Evolutionary conservation across 1,140 invertebrate genomes (phyloP).

Genomic region (Nixonia krombeini): DNA sequence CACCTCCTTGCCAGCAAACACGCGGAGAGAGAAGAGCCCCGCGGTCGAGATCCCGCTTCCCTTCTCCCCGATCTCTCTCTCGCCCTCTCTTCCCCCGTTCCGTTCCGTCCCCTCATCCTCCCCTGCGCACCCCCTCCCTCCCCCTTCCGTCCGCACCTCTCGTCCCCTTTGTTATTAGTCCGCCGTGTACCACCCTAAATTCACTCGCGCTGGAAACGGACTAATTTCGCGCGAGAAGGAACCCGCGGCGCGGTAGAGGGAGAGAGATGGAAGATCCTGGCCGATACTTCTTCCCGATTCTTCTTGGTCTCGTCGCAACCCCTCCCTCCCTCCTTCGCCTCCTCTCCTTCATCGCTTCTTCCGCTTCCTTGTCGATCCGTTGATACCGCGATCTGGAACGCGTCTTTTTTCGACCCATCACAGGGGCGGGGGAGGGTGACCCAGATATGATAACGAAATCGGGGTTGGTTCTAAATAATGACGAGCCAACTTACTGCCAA

Average conservation of each 20-base stretch:
- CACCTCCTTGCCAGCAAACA: too few relatives aligned
- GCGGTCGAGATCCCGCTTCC: too few relatives aligned
- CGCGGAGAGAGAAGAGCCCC: too few relatives aligned
- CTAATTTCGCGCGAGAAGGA: slow-evolving; percentile 35
- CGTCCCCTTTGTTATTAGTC: slow-evolving; percentile 53
- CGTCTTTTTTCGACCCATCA: background rate
- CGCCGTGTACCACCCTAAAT: slow-evolving; percentile 49
- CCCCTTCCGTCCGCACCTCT: too few relatives aligned
- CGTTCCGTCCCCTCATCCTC: background rate
- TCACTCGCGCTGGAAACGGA: slow-evolving; percentile 46
- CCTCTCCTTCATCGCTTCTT: slow-evolving; percentile 1
- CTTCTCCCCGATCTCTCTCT: too few relatives aligned
- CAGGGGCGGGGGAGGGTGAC: background rate
- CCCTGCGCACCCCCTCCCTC: slow-evolving; percentile 1
- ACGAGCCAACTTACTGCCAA: too few relatives aligned
- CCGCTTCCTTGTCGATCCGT: background rate
- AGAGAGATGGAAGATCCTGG: slow-evolving; percentile 1
- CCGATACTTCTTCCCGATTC: slow-evolving; percentile 23
- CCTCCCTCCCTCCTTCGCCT: background rate
- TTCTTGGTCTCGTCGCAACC: slow-evolving; percentile 16
- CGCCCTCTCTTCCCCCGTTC: too few relatives aligned
- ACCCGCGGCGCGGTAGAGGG: background rate
- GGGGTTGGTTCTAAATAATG: too few relatives aligned
- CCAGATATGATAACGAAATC: background rate
- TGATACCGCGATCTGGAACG: background rate